Base-by-base conservation (phyloP, 2,888 invertebrate genomes). In the Melinaea menophilus region DNA sequence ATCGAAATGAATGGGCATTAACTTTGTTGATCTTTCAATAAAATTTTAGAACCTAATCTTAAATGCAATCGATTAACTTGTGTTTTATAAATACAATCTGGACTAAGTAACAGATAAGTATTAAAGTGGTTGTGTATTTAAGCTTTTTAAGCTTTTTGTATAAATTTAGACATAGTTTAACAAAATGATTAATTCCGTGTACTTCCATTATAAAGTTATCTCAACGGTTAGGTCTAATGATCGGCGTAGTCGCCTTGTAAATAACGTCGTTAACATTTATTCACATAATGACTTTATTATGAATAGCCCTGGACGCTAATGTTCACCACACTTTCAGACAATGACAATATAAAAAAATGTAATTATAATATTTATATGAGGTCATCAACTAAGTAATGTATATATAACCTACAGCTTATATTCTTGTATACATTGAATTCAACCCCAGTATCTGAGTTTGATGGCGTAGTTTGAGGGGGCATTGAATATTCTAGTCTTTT, bases 211-310 rank as follows among this genome's bases (percentile, higher is more conserved):
- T 51, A 5, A 13, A 41, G 5, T 9, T 59, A 65, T 75, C 72
- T 41, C 75, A 78, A 81, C 79, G 78, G 75, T 78, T 76, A 79
- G 72, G 75, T 76, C 77, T 87, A 86, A 88, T 86, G 84, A 79
- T 71, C 73, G 77, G 78, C 76, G 79, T 78, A 83, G 82, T 80
- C 81, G 82, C 80, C 82, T 81, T 79, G 84, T 86, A 84, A 88
- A 84, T 84, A 84, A 77, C 79, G 79, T 85, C 84, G 84, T 88
- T 87, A 85, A 79, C 83, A 78, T 86, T 87, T 82, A 85, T 82
- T 78, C 82, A 75, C 77, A 78, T 88, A 88, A 89, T 87, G 84
- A 79, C 83, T 88, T 85, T 87, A 88, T 88, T 88, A 87, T 80
- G 81, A 80, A 73, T 77, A 73, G 70, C 51, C 51, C 7, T 51